Percentiles rank a stretch among this genome's conserved stretches.
phyloP scores from a whole-genome alignment of 92 coral and sea anemone genomes.

The Metridium senile region DNA sequence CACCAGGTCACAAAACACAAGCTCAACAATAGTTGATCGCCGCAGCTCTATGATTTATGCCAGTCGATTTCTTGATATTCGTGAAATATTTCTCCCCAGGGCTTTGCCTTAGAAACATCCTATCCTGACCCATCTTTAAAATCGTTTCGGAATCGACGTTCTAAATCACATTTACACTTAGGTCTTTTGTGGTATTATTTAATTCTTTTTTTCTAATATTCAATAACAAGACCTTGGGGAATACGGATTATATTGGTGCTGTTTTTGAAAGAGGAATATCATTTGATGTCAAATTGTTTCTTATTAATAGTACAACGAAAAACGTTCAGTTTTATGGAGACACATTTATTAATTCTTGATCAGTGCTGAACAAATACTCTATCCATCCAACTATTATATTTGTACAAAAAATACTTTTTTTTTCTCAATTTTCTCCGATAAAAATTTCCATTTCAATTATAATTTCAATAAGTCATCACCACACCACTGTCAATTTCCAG shows the following conservation, averaged over 20 bases:
- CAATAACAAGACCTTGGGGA: not conserved
- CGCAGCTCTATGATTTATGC: slow-evolving; percentile 48
- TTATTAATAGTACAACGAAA: too few relatives aligned
- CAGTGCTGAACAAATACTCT: too few relatives aligned
- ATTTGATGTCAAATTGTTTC: too few relatives aligned
- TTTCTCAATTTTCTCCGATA: not conserved
- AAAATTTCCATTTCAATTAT: not conserved
- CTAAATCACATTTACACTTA: slow-evolving; percentile 48
- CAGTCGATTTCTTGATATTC: slow-evolving; percentile 16
- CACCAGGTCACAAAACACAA: slow-evolving; percentile 22
- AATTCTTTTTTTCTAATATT: slow-evolving; percentile 18
- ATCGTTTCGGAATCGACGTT: too few relatives aligned
- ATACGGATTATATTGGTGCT: not conserved
- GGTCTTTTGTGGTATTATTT: not conserved
- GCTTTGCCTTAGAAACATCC: not conserved
- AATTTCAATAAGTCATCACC: slow-evolving; percentile 6
- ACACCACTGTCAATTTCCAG: not conserved
- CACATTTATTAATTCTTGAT: too few relatives aligned
- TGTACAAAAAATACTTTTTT: too few relatives aligned
- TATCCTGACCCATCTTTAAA: slow-evolving; percentile 16
- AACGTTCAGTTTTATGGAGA: too few relatives aligned
- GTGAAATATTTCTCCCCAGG: slow-evolving; percentile 2
- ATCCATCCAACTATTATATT: too few relatives aligned
- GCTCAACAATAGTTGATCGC: slow-evolving; percentile 11
- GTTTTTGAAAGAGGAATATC: not conserved